Evolutionary conservation across 1,140 invertebrate species (phyloP), one percentile per base, ranked within the genome.

Genomic region (Penaeus indicus): DNA sequence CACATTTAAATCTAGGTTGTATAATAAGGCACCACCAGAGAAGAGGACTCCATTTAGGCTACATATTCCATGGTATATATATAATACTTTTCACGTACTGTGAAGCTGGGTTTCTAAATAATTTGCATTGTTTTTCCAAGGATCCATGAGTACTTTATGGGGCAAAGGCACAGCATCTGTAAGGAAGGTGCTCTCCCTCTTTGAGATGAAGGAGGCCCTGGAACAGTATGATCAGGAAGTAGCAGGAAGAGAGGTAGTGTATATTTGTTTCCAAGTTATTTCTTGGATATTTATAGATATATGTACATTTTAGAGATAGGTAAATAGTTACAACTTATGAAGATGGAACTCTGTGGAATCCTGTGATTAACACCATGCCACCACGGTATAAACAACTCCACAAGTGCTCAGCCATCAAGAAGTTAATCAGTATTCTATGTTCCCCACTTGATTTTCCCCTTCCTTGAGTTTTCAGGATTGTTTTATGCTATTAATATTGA

Each of bases 191-290:
- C 84, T 90, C 13, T 84, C 47, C 3, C 80, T 90, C 19, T 90
- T 90, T 86, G 89, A 90, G 64, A 90, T 90, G 89, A 90, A 86
- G 47, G 89, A 90, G 27, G 85, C 67, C 27, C 62, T 90, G 62
- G 89, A 90, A 67, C 54, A 82, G 60, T 90, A 86, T 86, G 72
- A 85, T 54, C 80, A 90, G 27, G 89, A 90, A 27, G 85, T 90
- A 25, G 84, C 84, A 79, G 81, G 85, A 54, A 86, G 85, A 67
- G 84, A 90, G 69, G 89, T 90, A 27, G n/a, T 16, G 19, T 32
- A 25, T 18, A 13, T 69, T 25, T 67, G 18, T 42, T 38, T 80
- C 25, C 11, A n/a, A 38, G 38, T n/a, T 42, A 38, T 32, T 79
- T 22, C 61, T 60, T 85, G n/a, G 72, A 38, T 27, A 61, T 27